Evolutionary conservation across 2,113 vertebrate species (phyloP).

Genomic region (Gavia stellata): DNA sequence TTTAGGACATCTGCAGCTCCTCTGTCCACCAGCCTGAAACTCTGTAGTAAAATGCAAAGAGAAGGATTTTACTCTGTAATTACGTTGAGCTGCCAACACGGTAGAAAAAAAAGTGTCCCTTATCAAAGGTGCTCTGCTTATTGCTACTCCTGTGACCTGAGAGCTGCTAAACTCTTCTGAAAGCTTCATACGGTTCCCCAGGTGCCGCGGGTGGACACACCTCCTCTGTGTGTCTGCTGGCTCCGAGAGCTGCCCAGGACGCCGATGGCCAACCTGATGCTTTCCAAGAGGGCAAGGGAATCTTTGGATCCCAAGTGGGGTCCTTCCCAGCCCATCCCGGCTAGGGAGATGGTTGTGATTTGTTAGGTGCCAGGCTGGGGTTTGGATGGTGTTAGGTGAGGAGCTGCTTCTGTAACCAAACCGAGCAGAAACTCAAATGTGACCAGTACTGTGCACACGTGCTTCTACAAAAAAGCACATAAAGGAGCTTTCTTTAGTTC

Average conservation of each 20-base stretch:
- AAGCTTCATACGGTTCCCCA: not conserved
- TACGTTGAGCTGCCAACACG: not conserved
- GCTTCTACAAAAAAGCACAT: not conserved
- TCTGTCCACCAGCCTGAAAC: not conserved
- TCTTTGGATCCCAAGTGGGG: not conserved
- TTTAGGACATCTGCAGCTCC: not conserved
- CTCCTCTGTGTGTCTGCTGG: not conserved
- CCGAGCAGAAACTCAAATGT: not conserved
- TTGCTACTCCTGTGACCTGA: not conserved
- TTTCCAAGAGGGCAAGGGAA: not conserved
- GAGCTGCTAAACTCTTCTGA: not conserved
- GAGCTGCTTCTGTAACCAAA: not conserved
- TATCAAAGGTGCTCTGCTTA: not conserved
- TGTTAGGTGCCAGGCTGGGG: not conserved
- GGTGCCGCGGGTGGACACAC: rapidly evolving
- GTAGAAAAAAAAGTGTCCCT: no score
- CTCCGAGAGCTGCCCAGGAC: not conserved
- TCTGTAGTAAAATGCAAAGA: not conserved
- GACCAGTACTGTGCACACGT: rapidly evolving
- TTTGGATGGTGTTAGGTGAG: not conserved
- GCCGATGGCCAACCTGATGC: not conserved
- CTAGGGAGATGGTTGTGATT: not conserved
- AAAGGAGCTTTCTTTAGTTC: not conserved
- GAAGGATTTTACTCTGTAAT: not conserved
- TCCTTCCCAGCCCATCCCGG: not conserved